Conservation (phyloP, 2,888 invertebrate genomes). For the Crioceris asparagi region DNA sequence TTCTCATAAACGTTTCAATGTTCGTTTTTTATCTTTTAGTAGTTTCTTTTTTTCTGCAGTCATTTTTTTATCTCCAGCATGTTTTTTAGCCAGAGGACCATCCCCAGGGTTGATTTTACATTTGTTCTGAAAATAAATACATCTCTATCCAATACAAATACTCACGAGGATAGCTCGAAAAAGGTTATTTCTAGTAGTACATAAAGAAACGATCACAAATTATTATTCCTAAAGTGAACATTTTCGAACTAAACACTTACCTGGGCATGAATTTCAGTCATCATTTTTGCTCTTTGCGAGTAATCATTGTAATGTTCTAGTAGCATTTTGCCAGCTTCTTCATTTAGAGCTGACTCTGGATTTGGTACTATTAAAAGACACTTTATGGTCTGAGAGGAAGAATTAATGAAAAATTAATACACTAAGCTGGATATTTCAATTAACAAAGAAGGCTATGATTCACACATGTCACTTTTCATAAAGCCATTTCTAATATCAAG, state of each 20-base stretch:
- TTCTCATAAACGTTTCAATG: slow-evolving; percentile 75
- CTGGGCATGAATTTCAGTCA: slow-evolving; percentile 84
- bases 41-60: slow-evolving; percentile 62
- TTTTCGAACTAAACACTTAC: slow-evolving; percentile 38
- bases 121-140: too few species aligned
- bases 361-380: slow-evolving; percentile 95
- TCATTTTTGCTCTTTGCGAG: slow-evolving; percentile 77
- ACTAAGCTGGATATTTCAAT: not conserved
- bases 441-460: not conserved
- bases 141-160: too few species aligned
- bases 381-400: slow-evolving; percentile 88
- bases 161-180: too few species aligned
- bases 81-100: slow-evolving; percentile 74
- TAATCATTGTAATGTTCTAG: slow-evolving; percentile 90
- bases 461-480: too few species aligned
- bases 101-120: slow-evolving; percentile 41
- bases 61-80: slow-evolving; percentile 62
- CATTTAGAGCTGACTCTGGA: slow-evolving; percentile 93
- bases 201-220: too few species aligned
- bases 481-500: too few species aligned
- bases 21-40: slow-evolving; percentile 75
- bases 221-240: too few species aligned
- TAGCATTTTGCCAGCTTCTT: slow-evolving; percentile 89
- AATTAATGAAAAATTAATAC: too few species aligned
- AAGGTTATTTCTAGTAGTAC: too few species aligned